Evolutionary conservation across 2,888 invertebrate species (phyloP), one percentile per base, ranked within the genome.

Genomic region (Apodemia arnacis): DNA sequence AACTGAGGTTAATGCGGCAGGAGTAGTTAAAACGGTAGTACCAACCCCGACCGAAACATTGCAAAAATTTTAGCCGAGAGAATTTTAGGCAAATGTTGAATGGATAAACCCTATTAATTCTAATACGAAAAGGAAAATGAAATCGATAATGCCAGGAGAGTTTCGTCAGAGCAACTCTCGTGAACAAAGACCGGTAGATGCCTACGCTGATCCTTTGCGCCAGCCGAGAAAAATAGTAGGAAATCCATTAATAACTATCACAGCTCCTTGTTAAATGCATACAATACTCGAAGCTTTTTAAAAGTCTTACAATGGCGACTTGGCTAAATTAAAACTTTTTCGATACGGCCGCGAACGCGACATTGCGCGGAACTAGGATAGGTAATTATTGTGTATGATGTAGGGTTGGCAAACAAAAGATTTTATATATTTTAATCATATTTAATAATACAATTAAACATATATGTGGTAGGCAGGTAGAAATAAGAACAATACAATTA

Each of bases 291-390:
- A 96, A 97, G 97, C 97, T 97, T 97, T 98, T 97, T 97, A 97
- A 97, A 80, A 97, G 97, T 97, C 97, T 96, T 96, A 97, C 97
- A 97, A 97, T 96, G 95, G 97, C 95, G 96, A 97, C 97, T 97
- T 97, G 97, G 98, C 98, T 97, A 98, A 98, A 97, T 97, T 98
- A 98, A 98, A 98, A 98, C 96, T 98, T 98, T 97, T 98, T 97
- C 97, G 97, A 97, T 97, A 97, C 96, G 95, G 96, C 69, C 69
- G 96, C 96, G 96, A 96, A 96, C 96, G 96, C 97, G 97, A 97
- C 97, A 97, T 97, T 97, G 97, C 97, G 97, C 97, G 97, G 96
- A 97, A 96, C 96, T 97, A 96, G 94, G 96, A 96, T 96, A 96
- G 95, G 96, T 97, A 97, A 97, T 97, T 97, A 97, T 97, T 97